A percentile compares a stretch with the other conserved stretches of the same genome.
These are phyloP conservation scores for Caenorhabditis sp. DNA, from an alignment of 2,888 invertebrate species.

Conservation along the genomic window DNA sequence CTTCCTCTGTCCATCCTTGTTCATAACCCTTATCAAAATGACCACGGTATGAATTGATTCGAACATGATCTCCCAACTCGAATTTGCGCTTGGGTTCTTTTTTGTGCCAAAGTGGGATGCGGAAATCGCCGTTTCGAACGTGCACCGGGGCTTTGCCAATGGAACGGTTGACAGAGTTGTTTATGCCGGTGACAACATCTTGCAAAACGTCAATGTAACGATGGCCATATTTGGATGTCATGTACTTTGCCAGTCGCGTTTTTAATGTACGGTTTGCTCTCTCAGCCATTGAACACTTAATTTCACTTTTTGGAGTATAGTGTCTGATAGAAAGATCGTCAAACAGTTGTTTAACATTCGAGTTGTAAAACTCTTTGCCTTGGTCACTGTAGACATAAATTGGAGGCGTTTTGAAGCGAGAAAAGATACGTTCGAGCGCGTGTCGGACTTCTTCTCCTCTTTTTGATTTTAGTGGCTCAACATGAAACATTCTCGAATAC, in stretches of 20 bases:
- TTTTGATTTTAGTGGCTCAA: too few relatives aligned
- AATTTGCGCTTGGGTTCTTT: background rate
- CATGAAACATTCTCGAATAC: too few relatives aligned
- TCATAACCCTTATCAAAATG: slow-evolving; percentile 18
- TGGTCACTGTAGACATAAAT: too few relatives aligned
- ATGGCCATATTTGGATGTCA: background rate
- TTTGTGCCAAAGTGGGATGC: background rate
- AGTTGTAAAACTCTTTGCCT: background rate
- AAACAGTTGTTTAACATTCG: too few relatives aligned
- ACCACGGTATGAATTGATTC: background rate
- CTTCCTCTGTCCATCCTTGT: slow-evolving; percentile 9
- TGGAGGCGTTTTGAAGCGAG: too few relatives aligned
- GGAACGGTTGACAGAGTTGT: slow-evolving; percentile 9
- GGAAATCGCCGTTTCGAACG: slow-evolving; percentile 5
- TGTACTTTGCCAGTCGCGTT: slow-evolving; percentile 21
- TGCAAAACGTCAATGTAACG: slow-evolving; percentile 9
- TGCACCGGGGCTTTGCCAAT: slow-evolving; percentile 4
- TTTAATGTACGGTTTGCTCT: slow-evolving; percentile 7
- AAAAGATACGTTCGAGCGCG: too few relatives aligned
- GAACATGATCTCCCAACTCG: slow-evolving; percentile 4
- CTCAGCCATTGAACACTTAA: slow-evolving; percentile 2
- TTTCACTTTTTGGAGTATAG: background rate
- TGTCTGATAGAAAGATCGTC: too few relatives aligned
- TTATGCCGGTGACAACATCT: background rate
- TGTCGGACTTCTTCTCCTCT: too few relatives aligned